These are phyloP conservation scores for Euwallacea similis DNA, from an alignment of 1,140 invertebrate species.

Conservation along the genomic window DNA sequence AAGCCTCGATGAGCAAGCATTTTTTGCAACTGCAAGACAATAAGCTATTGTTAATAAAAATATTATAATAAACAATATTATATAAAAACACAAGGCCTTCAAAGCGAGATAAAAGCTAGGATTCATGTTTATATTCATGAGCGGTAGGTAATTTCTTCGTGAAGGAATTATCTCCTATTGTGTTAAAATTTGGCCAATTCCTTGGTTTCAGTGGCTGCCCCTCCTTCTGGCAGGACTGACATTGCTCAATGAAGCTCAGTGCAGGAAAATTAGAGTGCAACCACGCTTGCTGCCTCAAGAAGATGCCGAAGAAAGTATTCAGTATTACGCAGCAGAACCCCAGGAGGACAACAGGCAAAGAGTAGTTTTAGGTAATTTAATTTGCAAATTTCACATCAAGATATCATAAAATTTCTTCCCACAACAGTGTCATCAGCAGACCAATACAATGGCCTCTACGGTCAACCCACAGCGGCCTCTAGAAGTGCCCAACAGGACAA, in stretches of 20 bases:
- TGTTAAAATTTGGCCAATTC: neutral
- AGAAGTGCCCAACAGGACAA: constrained; percentile 44
- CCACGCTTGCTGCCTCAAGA: constrained; percentile 45
- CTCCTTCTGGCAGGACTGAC: constrained; percentile 42
- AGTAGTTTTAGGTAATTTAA: constrained; percentile 44
- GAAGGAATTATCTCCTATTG: too few relatives aligned
- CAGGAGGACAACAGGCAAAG: constrained; percentile 46
- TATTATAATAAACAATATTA: too few relatives aligned
- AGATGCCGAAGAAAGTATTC: constrained; percentile 47
- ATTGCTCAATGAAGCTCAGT: constrained; percentile 39
- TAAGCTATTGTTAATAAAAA: too few relatives aligned
- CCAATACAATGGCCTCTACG: constrained; percentile 54
- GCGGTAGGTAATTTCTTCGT: too few relatives aligned
- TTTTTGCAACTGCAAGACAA: neutral
- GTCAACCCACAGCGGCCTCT: constrained; percentile 49
- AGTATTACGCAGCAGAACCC: constrained; percentile 53
- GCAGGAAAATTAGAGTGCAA: constrained; percentile 48
- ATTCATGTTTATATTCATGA: too few relatives aligned
- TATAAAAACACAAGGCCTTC: too few relatives aligned
- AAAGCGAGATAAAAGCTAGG: too few relatives aligned
- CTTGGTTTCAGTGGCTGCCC: constrained; percentile 46
- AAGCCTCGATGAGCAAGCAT: neutral
- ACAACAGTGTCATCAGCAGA: constrained; percentile 49
- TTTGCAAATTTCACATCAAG: neutral
- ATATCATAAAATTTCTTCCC: neutral